Evolutionary conservation across 2,113 vertebrate genomes (phyloP), one percentile per base, ranked within the genome.

Genomic region (Athene cunicularia): DNA sequence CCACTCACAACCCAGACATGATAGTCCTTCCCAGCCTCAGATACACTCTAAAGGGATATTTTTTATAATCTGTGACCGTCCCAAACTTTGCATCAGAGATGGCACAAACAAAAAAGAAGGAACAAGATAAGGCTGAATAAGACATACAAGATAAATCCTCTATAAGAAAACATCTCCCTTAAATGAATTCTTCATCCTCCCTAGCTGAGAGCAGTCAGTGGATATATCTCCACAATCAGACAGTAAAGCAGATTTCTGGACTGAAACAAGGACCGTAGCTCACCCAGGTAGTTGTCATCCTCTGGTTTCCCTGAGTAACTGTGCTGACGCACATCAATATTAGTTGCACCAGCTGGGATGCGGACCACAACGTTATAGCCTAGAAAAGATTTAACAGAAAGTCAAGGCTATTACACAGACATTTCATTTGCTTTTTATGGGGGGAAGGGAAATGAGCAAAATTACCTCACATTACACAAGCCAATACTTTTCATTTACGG

Each of bases 231-330:
- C 63, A 49, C 24, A 43, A 50, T 22, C 77, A 76, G 56, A 32
- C 50, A 93, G 32, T 35, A 63, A 74, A 74, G 55, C 14, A 66
- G 49, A 35, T 53, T 22, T 74, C 71, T 60, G 80, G 24, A 70
- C 7, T 17, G 52, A 67, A 72, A 66, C 16, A 52, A 41, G 7
- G 11, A 22, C 21, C 17, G 56, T 41, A 47, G 97, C 99, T 99
- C 97, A 99, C 99, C 99, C 98, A 99, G 98, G 98, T 99, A 99
- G 99, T 99, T 99, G 97, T 99, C 99, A 97, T 99, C 99, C 83
- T 99, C 99, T 64, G 99, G 98, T 94, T 99, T 99, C 98, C 99
- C 99, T 98, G 99, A 99, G 99, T 99, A 99, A 97, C 99, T 99
- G 98, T 99, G 99, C 98, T 99, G 99, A 87, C 99, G 99, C 93